Base-by-base conservation (phyloP, 2,888 invertebrate species). In the Lasius fuliginosus region DNA sequence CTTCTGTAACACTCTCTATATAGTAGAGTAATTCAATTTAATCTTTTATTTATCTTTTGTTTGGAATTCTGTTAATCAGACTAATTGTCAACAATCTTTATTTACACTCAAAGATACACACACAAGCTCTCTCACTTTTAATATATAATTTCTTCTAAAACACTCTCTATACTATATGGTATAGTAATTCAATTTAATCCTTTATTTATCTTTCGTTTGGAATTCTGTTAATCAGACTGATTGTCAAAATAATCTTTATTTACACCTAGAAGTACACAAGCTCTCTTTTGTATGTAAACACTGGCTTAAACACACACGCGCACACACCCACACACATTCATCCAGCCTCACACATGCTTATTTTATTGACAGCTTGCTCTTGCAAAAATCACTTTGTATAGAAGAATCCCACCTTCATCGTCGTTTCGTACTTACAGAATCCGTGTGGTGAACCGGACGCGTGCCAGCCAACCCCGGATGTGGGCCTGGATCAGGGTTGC, bases 401-500 rank as follows among this genome's bases (percentile, higher is more conserved):
- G 3, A 23, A 27, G 36, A 33, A 23, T 6, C 11, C 15, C 15
- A 6, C 12, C 23, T 27, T 36, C 18, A n/a, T 15, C 27, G 30
- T 36, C 27, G 60, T 56, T n/a, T 30, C 97, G 96, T 18, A 87
- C 97, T 96, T 95, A 98, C 98, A 98, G 94, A 93, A 98, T 97
- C 86, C 95, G 95, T 89, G 95, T 95, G 53, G 96, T 95, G 92
- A 97, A 97, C 93, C 95, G 96, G 74, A 95, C 95, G 86, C 97
- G 96, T 3, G 96, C 96, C n/a, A 98, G 95, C 97, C 97, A 98
- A 87, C 98, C 97, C 92, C 97, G 96, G 58, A 97, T 95, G 79
- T 96, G 95, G n/a, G 98, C 96, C 94, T 98, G 98, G 87, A 98
- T 97, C 89, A 96, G 95, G 53, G 97, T 96, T 60, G 97, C 97